These are phyloP conservation scores for Cariama cristata DNA, from an alignment of 2,113 vertebrate genomes.

Conservation along the genomic window DNA sequence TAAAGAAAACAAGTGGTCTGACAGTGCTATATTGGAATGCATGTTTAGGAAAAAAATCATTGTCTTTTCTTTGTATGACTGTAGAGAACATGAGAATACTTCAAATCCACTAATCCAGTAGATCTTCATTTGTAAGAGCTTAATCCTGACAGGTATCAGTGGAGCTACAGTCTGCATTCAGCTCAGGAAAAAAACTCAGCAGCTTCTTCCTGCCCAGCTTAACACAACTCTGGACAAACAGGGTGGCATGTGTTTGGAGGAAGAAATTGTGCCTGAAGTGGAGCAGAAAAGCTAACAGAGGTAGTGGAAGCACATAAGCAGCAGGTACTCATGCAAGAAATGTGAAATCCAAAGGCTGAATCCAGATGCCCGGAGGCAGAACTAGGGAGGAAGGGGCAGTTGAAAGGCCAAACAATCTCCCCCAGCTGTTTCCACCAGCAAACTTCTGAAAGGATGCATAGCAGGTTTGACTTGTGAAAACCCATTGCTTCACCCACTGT, in stretches of 20 bases:
- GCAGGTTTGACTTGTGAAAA: not conserved
- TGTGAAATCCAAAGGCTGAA: not conserved
- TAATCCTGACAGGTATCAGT: not conserved
- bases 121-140: not conserved
- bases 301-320: not conserved
- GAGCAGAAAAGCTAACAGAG: not conserved
- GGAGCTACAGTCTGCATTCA: not conserved
- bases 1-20: not conserved
- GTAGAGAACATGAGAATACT: not conserved
- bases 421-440: too few relatives aligned
- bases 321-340: not conserved
- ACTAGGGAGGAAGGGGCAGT: not conserved
- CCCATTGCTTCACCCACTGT: accelerated
- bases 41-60: not conserved
- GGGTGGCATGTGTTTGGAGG: not conserved
- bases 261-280: not conserved
- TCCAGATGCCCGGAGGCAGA: not conserved
- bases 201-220: not conserved
- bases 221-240: not conserved
- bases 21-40: not conserved
- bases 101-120: not conserved
- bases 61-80: not conserved
- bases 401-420: not conserved
- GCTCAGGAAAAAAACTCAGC: not conserved
- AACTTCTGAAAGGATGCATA: not conserved